A percentile compares a stretch with the other conserved stretches of the same genome.
phyloP scores from a whole-genome alignment of 37 sponge, comb jelly and placozoan species.

The Lycopodina hypogea region DNA sequence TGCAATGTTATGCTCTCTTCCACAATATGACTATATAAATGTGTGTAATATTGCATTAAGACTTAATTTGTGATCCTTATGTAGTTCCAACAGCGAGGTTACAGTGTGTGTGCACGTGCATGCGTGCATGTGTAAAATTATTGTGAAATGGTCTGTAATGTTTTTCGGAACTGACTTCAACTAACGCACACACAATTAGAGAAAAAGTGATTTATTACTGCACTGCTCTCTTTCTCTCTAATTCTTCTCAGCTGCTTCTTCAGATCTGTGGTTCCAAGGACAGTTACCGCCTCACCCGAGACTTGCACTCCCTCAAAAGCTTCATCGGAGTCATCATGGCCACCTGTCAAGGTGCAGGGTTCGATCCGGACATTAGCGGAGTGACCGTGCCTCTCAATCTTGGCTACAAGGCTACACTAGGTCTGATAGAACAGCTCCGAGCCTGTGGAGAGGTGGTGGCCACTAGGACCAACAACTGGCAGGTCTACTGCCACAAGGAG shows the following conservation, averaged over 20 bases:
- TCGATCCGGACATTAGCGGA: slow-evolving; percentile 4
- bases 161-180: too few species aligned
- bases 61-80: too few species aligned
- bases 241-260: slow-evolving; percentile 56
- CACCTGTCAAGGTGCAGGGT: slow-evolving; percentile 33
- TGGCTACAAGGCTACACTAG: slow-evolving; percentile 57
- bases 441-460: slow-evolving; percentile 66
- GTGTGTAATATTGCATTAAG: too few species aligned
- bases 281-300: slow-evolving; percentile 68
- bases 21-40: too few species aligned
- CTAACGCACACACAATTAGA: too few species aligned
- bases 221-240: neutral
- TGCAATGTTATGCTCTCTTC: too few species aligned
- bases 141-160: too few species aligned
- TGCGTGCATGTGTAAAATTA: too few species aligned
- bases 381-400: slow-evolving; percentile 29
- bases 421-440: slow-evolving; percentile 70
- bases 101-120: too few species aligned
- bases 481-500: slow-evolving; percentile 70
- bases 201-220: too few species aligned
- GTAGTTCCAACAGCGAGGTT: too few species aligned
- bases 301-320: slow-evolving; percentile 60
- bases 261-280: slow-evolving; percentile 87
- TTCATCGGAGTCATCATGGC: slow-evolving; percentile 43
- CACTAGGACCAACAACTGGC: slow-evolving; percentile 77